A percentile compares a stretch with the other conserved stretches of the same genome.
Conservation (phyloP, 2,113 vertebrate genomes). For the Cnemophilus loriae region DNA sequence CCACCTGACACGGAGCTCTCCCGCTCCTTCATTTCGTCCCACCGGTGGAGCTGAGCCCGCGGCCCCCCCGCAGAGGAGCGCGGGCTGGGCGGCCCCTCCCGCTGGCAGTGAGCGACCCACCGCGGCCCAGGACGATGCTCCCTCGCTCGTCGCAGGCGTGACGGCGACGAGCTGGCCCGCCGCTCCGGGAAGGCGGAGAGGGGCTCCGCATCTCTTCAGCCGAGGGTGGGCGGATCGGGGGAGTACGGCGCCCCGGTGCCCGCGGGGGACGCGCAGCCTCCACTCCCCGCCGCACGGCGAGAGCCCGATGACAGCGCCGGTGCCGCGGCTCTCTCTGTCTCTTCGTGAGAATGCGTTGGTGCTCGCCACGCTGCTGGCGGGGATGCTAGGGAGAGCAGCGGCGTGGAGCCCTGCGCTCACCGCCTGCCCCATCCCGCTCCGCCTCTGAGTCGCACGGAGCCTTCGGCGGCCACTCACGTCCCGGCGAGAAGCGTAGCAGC, state of each 20-base stretch:
- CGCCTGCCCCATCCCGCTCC: background rate
- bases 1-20: background rate
- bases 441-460: background rate
- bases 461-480: background rate
- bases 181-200: background rate
- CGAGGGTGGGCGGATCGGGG: background rate
- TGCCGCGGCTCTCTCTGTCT: slow-evolving; percentile 46
- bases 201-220: background rate
- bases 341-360: slow-evolving; percentile 16
- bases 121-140: background rate
- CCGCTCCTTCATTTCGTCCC: background rate
- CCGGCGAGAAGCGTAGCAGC: background rate
- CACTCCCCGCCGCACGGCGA: background rate
- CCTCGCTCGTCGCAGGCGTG: background rate
- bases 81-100: background rate
- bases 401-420: slow-evolving; percentile 37
- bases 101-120: background rate
- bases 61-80: background rate
- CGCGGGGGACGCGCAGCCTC: background rate
- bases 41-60: background rate
- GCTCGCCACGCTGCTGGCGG: slow-evolving; percentile 14
- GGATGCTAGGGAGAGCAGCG: background rate
- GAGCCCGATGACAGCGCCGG: slow-evolving; percentile 20
- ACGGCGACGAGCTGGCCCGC: background rate
- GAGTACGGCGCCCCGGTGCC: background rate